Evolutionary conservation across 1,140 invertebrate species (phyloP).

Genomic region (Leptinotarsa undecemlineata): DNA sequence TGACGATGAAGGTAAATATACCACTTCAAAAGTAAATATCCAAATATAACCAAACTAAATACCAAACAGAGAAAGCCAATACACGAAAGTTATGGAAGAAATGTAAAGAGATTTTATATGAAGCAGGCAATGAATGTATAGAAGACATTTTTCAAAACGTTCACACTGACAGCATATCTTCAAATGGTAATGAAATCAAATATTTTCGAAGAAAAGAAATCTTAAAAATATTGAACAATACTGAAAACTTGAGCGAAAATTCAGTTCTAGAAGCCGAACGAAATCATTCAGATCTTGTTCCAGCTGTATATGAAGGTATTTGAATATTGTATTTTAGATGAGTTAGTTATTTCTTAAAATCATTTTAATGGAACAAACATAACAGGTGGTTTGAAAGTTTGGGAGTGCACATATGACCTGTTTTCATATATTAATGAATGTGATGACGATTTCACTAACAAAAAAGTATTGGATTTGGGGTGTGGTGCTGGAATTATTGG

Average conservation of each 20-base stretch:
- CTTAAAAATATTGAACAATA: background rate
- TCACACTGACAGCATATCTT: background rate
- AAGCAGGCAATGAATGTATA: background rate
- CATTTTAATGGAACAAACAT: conserved; percentile 16
- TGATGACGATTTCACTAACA: conserved; percentile 56
- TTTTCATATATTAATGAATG: conserved; percentile 64
- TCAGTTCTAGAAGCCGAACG: conserved; percentile 65
- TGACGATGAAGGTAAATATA: conserved; percentile 7
- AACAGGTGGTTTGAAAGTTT: conserved; percentile 83
- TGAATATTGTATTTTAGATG: background rate
- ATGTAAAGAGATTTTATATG: background rate
- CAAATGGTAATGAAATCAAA: background rate
- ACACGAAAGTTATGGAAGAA: conserved; percentile 8
- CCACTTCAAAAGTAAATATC: background rate
- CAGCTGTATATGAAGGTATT: conserved; percentile 74
- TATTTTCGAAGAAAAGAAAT: background rate
- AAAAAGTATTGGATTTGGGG: conserved; percentile 77
- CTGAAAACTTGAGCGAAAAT: conserved; percentile 5
- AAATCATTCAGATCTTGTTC: conserved; percentile 71
- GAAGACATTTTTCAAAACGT: background rate
- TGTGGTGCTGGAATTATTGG: conserved; percentile 85
- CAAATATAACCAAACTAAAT: conserved; percentile 2
- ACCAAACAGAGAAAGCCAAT: background rate
- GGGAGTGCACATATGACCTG: conserved; percentile 85
- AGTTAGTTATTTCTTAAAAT: conserved; percentile 8